A percentile compares a stretch with the other conserved stretches of the same genome.
phyloP scores from a whole-genome alignment of 2,888 invertebrate species.

The Siphonodentalium dalli region DNA sequence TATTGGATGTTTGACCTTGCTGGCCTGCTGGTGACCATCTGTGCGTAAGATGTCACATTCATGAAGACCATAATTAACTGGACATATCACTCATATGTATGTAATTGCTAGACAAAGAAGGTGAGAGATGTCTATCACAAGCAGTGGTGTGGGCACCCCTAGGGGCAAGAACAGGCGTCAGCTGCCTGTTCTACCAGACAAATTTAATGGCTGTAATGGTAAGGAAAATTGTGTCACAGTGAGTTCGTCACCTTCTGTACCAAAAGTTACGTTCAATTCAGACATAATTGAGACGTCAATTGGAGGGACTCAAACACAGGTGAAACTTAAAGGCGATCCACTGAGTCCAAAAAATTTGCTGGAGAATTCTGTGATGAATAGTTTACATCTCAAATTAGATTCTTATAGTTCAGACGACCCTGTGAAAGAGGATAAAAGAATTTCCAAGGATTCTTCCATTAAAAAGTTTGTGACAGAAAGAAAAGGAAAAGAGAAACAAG shows the following conservation, averaged over 20 bases:
- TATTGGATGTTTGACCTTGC: no score
- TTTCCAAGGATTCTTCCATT: background rate
- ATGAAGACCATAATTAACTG: no score
- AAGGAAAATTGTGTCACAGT: no score
- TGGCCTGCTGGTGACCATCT: no score
- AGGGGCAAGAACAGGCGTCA: no score
- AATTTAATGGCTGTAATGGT: no score
- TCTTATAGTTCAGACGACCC: background rate
- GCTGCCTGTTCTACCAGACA: no score
- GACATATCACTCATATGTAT: no score
- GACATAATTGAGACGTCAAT: conserved; percentile 57
- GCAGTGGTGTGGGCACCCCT: no score
- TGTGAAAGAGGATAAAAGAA: background rate
- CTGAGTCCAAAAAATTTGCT: conserved; percentile 18
- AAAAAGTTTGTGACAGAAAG: conserved; percentile 2
- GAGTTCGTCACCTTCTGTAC: conserved; percentile 19
- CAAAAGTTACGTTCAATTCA: conserved; percentile 47
- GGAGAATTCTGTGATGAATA: background rate
- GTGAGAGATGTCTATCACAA: no score
- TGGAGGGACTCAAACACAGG: conserved; percentile 53
- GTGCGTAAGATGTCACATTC: no score
- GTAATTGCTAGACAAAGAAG: no score
- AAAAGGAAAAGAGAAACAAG: background rate
- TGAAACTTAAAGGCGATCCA: conserved; percentile 41
- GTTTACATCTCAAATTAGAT: background rate